A percentile compares a stretch with the other conserved stretches of the same genome.
Conservation (phyloP, 2,888 invertebrate genomes). For the Myopa testacea region DNA sequence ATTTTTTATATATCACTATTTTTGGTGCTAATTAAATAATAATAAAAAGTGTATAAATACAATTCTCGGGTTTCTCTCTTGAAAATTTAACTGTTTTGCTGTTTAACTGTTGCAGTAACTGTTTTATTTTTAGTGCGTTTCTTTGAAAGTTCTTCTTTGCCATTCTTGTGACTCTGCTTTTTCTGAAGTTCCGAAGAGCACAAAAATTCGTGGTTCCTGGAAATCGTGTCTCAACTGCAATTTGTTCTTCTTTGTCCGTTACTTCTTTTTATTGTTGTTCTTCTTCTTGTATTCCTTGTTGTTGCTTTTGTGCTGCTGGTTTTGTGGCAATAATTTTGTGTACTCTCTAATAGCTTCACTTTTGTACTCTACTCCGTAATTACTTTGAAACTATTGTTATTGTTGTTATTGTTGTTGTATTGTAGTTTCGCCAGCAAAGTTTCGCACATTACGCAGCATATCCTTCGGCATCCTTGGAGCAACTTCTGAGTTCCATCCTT, state of each 20-base stretch:
- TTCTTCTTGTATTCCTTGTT: slow-evolving; percentile 27
- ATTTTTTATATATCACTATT: no score
- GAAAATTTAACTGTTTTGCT: no score
- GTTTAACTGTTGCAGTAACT: no score
- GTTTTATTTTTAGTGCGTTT: no score
- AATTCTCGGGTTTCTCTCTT: no score
- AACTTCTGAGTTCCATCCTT: not conserved
- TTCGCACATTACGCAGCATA: slow-evolving; percentile 58
- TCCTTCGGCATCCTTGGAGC: not conserved
- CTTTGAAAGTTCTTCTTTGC: no score
- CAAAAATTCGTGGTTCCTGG: not conserved
- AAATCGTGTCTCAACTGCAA: not conserved
- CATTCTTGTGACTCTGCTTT: no score
- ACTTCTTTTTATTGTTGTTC: not conserved
- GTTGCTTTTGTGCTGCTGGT: slow-evolving; percentile 16
- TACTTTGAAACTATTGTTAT: slow-evolving; percentile 56
- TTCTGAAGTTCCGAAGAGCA: not conserved
- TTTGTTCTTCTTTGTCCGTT: slow-evolving; percentile 1
- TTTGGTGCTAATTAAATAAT: no score
- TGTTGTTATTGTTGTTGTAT: no score
- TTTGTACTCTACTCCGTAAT: slow-evolving; percentile 62
- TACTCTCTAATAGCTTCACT: slow-evolving; percentile 49
- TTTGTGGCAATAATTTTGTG: slow-evolving; percentile 24
- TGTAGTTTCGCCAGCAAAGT: slow-evolving; percentile 60
- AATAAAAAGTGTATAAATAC: no score